Evolutionary conservation across 2,888 invertebrate species (phyloP), one percentile per base, ranked within the genome.

Genomic region (Plebejus anna): DNA sequence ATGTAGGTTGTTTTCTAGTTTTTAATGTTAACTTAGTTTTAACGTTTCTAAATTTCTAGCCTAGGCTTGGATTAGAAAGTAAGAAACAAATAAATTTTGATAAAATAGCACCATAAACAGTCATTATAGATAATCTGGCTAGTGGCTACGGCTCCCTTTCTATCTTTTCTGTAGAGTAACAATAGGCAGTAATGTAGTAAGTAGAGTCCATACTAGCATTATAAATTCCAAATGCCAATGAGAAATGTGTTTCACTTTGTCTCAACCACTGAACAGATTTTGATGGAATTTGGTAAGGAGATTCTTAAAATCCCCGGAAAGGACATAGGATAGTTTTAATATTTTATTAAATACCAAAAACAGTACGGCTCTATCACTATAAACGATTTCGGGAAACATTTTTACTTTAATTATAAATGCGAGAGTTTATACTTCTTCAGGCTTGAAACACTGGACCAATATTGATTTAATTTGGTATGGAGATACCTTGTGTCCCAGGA

Each of bases 101-200:
- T 66, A 66, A 66, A 66, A 66, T 36, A 66, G 66, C 66, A 36
- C 66, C 66, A 66, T 66, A 66, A 66, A 66, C 66, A 32, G 66
- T 16, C 32, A 36, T 66, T 66, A 28, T 4, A 66, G 66, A 66
- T 66, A 66, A 66, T 66, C 66, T 66, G 66, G 5, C 11, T 36
- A 66, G 32, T 66, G 66, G 5, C 11, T 36, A 66, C 32, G 13
- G 28, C 32, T 66, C 28, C 32, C 66, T 66, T 66, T 66, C 66
- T 66, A 66, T 66, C 66, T 66, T 13, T 66, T 32, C 66, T 32
- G 66, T 66, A 36, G 28, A 22, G 28, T 32, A 66, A 66, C 66
- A 66, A 66, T 66, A 32, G 66, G 32, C 32, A 32, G 28, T 66
- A 66, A 66, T 66, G 13, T 66, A 66, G 32, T 66, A 7, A 66